Conservation (phyloP, 1,140 invertebrate genomes). For the Papilio machaon region DNA sequence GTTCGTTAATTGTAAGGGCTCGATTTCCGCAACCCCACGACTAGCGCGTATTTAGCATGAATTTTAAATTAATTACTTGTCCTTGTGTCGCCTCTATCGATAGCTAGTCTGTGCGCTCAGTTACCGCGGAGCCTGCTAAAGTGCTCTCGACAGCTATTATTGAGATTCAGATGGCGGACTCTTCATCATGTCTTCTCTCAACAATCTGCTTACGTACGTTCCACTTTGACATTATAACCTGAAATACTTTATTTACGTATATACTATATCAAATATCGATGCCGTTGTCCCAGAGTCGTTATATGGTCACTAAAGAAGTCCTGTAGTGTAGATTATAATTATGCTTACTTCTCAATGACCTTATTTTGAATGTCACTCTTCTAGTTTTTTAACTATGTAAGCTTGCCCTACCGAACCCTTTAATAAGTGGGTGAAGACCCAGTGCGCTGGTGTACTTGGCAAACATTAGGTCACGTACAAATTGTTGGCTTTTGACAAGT, state of each 20-base stretch:
- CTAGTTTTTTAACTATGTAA: background rate
- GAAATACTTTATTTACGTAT: background rate
- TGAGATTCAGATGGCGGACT: conserved; percentile 74
- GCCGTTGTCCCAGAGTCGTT: background rate
- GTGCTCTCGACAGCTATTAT: conserved; percentile 73
- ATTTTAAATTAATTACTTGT: background rate
- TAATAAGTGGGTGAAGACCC: conserved; percentile 45
- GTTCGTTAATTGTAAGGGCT: no score
- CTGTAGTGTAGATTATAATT: background rate
- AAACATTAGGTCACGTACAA: conserved; percentile 43
- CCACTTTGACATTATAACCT: conserved; percentile 20
- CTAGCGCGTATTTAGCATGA: no score
- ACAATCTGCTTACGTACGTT: conserved; percentile 42
- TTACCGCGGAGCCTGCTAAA: conserved; percentile 61
- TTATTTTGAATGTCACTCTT: background rate
- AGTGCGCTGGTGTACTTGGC: conserved; percentile 22
- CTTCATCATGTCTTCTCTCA: conserved; percentile 61
- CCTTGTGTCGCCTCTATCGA: conserved; percentile 42
- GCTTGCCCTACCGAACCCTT: background rate
- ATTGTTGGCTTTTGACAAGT: conserved; percentile 54
- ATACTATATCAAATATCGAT: conserved; percentile 22
- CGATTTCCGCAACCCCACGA: no score
- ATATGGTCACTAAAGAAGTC: background rate
- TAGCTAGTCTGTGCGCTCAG: conserved; percentile 51
- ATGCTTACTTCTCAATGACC: background rate